phyloP scores from a whole-genome alignment of 2,888 invertebrate species.

The Habrosyne pyritoides region DNA sequence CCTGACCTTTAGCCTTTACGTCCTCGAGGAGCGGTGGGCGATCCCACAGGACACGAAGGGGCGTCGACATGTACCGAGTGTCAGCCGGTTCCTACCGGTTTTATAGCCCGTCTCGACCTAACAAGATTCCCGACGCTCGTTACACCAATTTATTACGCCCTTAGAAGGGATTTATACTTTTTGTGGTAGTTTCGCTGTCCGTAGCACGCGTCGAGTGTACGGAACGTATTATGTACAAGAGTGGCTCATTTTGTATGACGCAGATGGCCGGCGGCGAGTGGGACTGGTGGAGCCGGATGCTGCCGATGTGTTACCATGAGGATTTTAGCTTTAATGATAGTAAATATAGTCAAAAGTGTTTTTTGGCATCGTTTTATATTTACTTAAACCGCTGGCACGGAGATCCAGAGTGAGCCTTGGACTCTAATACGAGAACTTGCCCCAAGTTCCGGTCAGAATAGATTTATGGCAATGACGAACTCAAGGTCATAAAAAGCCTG shows the following conservation, averaged over 20 bases:
- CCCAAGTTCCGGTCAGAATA: no score
- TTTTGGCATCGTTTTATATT: no score
- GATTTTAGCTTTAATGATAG: background rate
- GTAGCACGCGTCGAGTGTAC: constrained; percentile 25
- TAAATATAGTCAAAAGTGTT: no score
- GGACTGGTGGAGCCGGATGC: background rate
- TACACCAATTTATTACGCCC: constrained; percentile 70
- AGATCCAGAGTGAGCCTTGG: no score
- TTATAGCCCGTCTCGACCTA: constrained; percentile 57
- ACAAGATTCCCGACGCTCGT: constrained; percentile 65
- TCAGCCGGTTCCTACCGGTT: constrained; percentile 29
- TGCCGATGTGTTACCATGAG: background rate
- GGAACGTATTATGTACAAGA: constrained; percentile 16
- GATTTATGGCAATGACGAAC: no score
- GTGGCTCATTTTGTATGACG: constrained; percentile 20
- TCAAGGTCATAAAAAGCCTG: no score
- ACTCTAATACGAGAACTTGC: no score
- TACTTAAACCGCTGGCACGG: no score
- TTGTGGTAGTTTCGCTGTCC: constrained; percentile 51
- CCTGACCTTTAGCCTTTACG: constrained; percentile 29
- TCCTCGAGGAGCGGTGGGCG: constrained; percentile 10
- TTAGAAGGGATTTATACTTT: constrained; percentile 70
- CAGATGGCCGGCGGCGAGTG: constrained; percentile 15
- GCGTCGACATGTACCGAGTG: constrained; percentile 12
- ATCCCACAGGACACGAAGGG: constrained; percentile 2